phyloP scores from a whole-genome alignment of 2,113 vertebrate genomes.

The Phaetusa simplex region DNA sequence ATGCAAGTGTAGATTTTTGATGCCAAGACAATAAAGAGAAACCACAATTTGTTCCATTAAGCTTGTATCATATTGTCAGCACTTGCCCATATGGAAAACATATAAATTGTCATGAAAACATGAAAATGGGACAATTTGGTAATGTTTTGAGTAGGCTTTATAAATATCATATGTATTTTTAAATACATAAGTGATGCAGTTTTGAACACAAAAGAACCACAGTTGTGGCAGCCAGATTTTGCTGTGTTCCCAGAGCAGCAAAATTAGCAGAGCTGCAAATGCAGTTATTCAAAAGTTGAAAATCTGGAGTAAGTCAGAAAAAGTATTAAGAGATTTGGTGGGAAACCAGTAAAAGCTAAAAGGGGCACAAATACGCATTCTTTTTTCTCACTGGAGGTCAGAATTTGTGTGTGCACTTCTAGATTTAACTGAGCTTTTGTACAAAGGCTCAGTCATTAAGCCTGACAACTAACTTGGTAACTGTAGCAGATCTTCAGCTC shows the following conservation, averaged over 20 bases:
- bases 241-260: slow-evolving; percentile 26
- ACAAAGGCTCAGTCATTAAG: neutral
- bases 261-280: slow-evolving; percentile 50
- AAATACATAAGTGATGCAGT: slow-evolving; percentile 70
- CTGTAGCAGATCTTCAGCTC: neutral
- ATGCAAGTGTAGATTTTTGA: slow-evolving; percentile 66
- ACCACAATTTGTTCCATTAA: slow-evolving; percentile 63
- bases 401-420: neutral
- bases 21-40: slow-evolving; percentile 71
- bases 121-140: slow-evolving; percentile 75
- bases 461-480: neutral
- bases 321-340: slow-evolving; percentile 12
- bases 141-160: slow-evolving; percentile 74
- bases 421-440: neutral
- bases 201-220: slow-evolving; percentile 62
- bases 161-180: slow-evolving; percentile 74
- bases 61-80: slow-evolving; percentile 72
- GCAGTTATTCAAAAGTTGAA: slow-evolving; percentile 15
- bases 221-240: slow-evolving; percentile 60
- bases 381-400: neutral
- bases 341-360: slow-evolving; percentile 44
- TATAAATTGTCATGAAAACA: slow-evolving; percentile 78
- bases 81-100: slow-evolving; percentile 79
- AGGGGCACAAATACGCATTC: neutral
- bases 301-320: slow-evolving; percentile 16